phyloP scores from a whole-genome alignment of 2,113 vertebrate genomes.

The Eurystomus gularis region DNA sequence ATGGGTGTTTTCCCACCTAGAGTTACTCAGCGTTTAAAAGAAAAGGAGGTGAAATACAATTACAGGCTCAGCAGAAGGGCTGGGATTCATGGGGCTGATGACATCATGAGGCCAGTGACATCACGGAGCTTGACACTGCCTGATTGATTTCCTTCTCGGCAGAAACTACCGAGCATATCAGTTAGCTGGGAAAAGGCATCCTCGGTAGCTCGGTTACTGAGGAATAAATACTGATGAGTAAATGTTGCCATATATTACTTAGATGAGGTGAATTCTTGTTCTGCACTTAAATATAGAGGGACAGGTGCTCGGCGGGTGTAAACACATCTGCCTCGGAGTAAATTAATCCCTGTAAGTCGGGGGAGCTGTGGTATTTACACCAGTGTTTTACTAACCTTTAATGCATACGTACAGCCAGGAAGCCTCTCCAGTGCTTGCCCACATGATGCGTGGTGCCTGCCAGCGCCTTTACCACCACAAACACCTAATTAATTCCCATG shows the following conservation, averaged over 20 bases:
- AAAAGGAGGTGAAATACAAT: background rate
- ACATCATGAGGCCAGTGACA: background rate
- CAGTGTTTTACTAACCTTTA: background rate
- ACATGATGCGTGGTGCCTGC: background rate
- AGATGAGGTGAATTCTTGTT: background rate
- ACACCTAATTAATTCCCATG: constrained; percentile 29
- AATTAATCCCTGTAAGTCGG: background rate
- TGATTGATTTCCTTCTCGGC: background rate
- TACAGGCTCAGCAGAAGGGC: background rate
- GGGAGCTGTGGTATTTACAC: background rate
- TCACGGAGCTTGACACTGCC: background rate
- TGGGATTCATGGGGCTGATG: accelerated
- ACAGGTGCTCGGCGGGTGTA: background rate
- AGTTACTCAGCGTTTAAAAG: background rate
- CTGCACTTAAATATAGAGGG: background rate
- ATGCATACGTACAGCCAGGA: background rate
- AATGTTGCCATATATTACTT: background rate
- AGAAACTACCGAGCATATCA: background rate
- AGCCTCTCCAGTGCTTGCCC: background rate
- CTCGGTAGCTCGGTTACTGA: background rate
- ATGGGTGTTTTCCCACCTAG: background rate
- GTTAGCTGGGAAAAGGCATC: background rate
- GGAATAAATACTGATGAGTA: background rate
- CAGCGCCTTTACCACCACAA: background rate
- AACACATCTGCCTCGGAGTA: background rate